Base-by-base conservation (phyloP, 1,140 invertebrate species). In the Platyscapa corneri region DNA sequence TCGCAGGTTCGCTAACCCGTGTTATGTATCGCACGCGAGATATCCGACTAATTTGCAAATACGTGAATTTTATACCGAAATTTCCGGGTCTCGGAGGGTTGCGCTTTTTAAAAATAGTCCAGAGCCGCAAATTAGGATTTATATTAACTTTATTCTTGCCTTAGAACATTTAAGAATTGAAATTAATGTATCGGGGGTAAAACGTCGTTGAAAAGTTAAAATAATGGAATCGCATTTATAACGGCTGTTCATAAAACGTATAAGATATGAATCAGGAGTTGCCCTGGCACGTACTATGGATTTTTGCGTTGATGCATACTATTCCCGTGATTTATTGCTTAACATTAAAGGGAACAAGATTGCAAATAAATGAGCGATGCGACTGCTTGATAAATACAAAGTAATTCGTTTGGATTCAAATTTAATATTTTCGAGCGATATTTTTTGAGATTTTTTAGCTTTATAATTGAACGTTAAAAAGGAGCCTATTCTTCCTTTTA, bases 171-270 rank as follows among this genome's bases (percentile, higher is more conserved):
- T 70, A 70, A 70, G 37, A 70, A 70, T 70, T 70, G 32, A 70
- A 70, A 70, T 70, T 70, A 70, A 70, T 70, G 34, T 70, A 70
- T 70, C 37, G 34, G 32, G 20, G 34, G 37, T 70, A 37, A 37
- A 70, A 70, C 34, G 34, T 39, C 18, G 67, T 70, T 70, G 67
- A 70, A 70, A 70, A 37, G 67, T 70, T 70, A 70, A 37, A 37
- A 37, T 39, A 70, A 37, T 34, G 67, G 27, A 67, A 67, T n/a
- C n/a, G 30, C 65, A 67, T 67, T 67, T 32, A 32, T 67, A 67
- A 67, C 14, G 65, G 18, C 18, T 37, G 67, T 39, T 70, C 34
- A 70, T 70, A 30, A 70, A 37, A 20, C 34, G 32, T 70, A 70
- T 70, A 37, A 70, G 67, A 70, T 70, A 37, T 30, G 67, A 70